Base-by-base conservation (phyloP, 2,888 invertebrate genomes). In the Philereme vetulata region DNA sequence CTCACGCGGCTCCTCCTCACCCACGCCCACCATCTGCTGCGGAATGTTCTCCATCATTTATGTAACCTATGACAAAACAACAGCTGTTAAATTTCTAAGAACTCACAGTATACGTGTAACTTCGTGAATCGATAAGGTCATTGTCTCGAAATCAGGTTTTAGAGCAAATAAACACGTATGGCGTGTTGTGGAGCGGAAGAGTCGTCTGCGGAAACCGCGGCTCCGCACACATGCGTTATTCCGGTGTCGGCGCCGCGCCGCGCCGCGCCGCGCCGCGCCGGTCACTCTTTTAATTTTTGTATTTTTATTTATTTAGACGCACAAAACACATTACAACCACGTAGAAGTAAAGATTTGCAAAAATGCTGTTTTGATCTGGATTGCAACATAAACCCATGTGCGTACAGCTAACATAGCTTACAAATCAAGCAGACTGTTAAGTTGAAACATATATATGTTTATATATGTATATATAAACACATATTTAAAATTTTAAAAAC, bases 141-240 rank as follows among this genome's bases (percentile, higher is more conserved):
- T 48, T 33, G 47, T 48, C 57, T 57, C 52, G 44, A 10, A 49
- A 58, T 52, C 47, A 32, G 34, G 56, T 33, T 44, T 60, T 45
- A 42, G 33, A 51, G 53, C 50, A 52, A 54, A 62, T 44, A 62
- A 56, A 56, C 36, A 56, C 45, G 60, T 65, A 66, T 62, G 65
- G 48, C 42, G 40, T 42, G 64, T 72, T 76, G 77, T 63, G 76
- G 77, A 81, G 81, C 87, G 87, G 88, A 86, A 84, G 80, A 77
- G 75, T 70, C 44, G 66, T 67, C 63, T 72, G 70, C 72, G 64
- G 63, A 55, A 36, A 44, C 46, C 51, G 56, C 11, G 44, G 1
- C 72, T 71, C 65, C 70, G 70, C 75, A 82, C 82, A 82, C 77
- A 64, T 59, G 71, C 62, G 62, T 60, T 42, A 21, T 51, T 50